phyloP scores from a whole-genome alignment of 2,797 vertebrate species.

The Hemibagrus guttatus region DNA sequence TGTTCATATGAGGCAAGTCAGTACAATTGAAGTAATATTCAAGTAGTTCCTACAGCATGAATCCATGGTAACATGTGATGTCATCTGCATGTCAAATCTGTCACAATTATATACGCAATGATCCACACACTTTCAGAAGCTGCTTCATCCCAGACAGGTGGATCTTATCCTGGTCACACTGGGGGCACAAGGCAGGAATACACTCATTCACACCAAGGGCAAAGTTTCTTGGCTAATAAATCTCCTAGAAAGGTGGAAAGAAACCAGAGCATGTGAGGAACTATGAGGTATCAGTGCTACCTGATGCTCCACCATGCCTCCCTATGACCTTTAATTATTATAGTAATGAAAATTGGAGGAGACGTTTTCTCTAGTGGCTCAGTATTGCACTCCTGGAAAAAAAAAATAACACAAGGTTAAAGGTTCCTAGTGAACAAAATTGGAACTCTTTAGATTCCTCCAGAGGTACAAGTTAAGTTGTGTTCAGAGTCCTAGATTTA shows the following conservation, averaged over 20 bases:
- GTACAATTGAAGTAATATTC: not conserved
- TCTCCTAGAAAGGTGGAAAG: not conserved
- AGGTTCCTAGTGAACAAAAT: not conserved
- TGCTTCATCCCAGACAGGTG: not conserved
- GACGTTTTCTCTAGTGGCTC: not conserved
- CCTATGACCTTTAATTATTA: not conserved
- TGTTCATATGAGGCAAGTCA: not conserved
- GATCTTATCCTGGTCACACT: not conserved
- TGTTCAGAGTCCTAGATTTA: not conserved
- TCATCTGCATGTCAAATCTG: not conserved
- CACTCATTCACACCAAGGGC: not conserved
- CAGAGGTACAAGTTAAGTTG: not conserved
- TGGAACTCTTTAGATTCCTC: conserved; percentile 1
- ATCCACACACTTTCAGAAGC: not conserved
- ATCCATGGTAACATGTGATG: not conserved
- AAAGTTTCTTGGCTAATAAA: not conserved
- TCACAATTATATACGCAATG: not conserved
- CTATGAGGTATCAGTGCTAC: not conserved
- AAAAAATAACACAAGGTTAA: not conserved
- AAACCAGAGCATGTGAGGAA: not conserved
- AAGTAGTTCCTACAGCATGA: not conserved
- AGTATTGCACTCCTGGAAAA: not conserved
- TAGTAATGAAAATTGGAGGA: not conserved
- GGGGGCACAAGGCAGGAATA: not conserved
- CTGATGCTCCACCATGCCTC: not conserved